Percentiles rank a stretch among this genome's conserved stretches.
phyloP scores from a whole-genome alignment of 2,888 invertebrate species.

The Caenorhabditis afra region DNA sequence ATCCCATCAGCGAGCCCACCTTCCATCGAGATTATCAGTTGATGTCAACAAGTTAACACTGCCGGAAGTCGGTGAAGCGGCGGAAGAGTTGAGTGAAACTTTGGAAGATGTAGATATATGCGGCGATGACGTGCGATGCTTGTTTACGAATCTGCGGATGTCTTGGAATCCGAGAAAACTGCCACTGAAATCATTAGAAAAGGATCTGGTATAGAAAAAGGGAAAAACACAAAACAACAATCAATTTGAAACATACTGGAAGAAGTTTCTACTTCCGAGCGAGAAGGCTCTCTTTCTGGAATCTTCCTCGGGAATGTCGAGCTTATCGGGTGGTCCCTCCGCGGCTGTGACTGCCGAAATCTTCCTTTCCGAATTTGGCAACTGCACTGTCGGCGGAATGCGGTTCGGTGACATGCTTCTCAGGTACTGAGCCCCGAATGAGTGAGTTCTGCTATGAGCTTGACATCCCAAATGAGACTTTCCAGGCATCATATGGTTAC shows the following conservation, averaged over 20 bases:
- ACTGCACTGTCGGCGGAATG: conserved; percentile 61
- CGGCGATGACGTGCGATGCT: conserved; percentile 55
- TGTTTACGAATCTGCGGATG: conserved; percentile 48
- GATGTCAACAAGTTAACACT: conserved; percentile 41
- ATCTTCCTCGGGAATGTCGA: conserved; percentile 65
- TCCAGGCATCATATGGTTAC: neutral
- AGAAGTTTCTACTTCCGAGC: conserved; percentile 70
- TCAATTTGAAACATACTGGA: conserved; percentile 58
- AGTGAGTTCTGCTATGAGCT: conserved; percentile 36
- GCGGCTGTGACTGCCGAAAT: conserved; percentile 17
- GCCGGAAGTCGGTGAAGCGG: conserved; percentile 50
- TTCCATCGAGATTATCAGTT: conserved; percentile 29
- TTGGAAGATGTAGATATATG: conserved; percentile 52
- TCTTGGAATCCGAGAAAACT: conserved; percentile 54
- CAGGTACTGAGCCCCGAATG: conserved; percentile 31
- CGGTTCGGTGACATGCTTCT: conserved; percentile 1
- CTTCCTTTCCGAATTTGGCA: conserved; percentile 35
- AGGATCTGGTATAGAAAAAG: neutral
- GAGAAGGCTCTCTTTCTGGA: conserved; percentile 74
- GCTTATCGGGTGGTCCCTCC: conserved; percentile 11
- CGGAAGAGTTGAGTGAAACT: conserved; percentile 55
- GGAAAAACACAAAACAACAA: neutral
- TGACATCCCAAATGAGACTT: conserved; percentile 20
- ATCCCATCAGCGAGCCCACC: conserved; percentile 5
- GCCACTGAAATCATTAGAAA: conserved; percentile 13